These are phyloP conservation scores for Propithecus coquereli DNA, from an alignment of 2,113 vertebrate genomes.

Conservation along the genomic window DNA sequence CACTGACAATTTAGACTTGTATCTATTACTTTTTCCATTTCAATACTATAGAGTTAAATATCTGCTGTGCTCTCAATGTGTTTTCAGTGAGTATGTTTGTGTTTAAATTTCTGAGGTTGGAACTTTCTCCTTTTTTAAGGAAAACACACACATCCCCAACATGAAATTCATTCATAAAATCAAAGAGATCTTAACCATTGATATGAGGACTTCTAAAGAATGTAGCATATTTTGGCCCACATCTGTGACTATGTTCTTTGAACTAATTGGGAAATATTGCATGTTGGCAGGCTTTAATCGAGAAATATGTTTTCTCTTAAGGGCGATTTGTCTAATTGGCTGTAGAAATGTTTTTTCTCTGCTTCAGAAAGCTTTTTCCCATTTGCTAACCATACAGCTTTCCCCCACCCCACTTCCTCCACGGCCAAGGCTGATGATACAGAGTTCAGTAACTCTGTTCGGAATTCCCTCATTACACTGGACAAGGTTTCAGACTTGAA, in stretches of 20 bases:
- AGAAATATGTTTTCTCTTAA: constrained; percentile 74
- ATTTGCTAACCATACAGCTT: constrained; percentile 45
- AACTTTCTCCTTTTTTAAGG: constrained; percentile 11
- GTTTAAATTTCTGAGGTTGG: constrained; percentile 23
- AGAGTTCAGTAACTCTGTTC: not conserved
- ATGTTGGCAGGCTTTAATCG: constrained; percentile 67
- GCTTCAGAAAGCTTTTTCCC: constrained; percentile 49
- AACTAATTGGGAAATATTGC: constrained; percentile 71
- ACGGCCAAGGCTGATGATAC: not conserved
- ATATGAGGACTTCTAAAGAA: constrained; percentile 57
- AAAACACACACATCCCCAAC: not conserved
- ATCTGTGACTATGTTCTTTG: constrained; percentile 62
- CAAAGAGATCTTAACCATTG: constrained; percentile 56
- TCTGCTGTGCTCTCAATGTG: not conserved
- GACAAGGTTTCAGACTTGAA: not conserved
- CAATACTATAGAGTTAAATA: not conserved
- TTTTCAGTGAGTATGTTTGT: not conserved
- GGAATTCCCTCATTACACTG: not conserved
- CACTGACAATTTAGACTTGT: not conserved
- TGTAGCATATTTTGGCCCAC: constrained; percentile 34
- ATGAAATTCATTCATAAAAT: constrained; percentile 65
- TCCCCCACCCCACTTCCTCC: not conserved
- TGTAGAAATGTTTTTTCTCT: constrained; percentile 63
- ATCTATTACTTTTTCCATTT: constrained; percentile 3
- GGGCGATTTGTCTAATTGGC: constrained; percentile 70